Evolutionary conservation across 64 coral and sea anemone genomes (phyloP).

Genomic region (Trachythela sp.): DNA sequence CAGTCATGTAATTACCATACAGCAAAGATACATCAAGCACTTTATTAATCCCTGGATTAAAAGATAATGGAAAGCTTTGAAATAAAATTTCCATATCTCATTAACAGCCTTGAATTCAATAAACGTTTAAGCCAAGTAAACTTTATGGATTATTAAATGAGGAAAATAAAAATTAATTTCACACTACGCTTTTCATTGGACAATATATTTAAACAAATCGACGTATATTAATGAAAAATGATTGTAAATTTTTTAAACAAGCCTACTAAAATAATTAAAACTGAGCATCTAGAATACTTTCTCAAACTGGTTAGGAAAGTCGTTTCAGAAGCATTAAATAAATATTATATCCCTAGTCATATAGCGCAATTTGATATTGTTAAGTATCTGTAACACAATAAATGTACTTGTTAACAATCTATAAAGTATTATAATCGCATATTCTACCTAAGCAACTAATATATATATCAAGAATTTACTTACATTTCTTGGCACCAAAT

Average conservation of each 20-base stretch:
- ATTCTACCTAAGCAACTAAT: neutral
- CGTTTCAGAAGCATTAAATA: no score
- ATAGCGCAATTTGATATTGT: no score
- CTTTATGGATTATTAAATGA: no score
- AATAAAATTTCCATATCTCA: neutral
- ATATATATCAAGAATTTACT: conserved; percentile 33
- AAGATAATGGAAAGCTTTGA: neutral
- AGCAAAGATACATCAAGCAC: neutral
- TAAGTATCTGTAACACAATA: neutral
- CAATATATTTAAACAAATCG: no score
- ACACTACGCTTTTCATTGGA: no score
- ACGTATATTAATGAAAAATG: no score
- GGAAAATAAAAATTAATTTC: no score
- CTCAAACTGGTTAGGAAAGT: no score
- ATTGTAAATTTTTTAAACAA: no score
- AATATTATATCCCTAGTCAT: no score
- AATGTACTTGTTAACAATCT: neutral
- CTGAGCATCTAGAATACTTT: no score
- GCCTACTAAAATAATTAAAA: no score
- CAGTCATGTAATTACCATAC: neutral
- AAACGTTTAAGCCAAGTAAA: neutral
- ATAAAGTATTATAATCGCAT: neutral
- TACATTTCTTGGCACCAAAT: conserved; percentile 94
- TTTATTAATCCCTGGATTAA: neutral
- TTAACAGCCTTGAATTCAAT: neutral